Base-by-base conservation (phyloP, 2,113 vertebrate genomes). In the Riparia riparia region DNA sequence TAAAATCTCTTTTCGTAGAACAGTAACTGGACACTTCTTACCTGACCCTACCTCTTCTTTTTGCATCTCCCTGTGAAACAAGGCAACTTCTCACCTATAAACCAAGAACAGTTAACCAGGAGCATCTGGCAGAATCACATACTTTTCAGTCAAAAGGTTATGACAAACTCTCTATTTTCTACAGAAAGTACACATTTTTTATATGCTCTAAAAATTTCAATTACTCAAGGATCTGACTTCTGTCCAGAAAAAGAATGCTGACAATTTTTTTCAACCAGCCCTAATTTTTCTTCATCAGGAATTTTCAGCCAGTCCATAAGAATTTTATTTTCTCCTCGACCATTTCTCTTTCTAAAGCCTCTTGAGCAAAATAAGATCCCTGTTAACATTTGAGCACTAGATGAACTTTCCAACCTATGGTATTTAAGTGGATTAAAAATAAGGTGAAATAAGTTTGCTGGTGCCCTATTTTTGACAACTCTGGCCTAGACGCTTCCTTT, bases 341-440 rank as follows among this genome's bases (percentile, higher is more conserved):
- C 4, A 4, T 86, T 89, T 76, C 73, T 92, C 15, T 72, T 95
- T 81, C 78, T 73, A 8, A n/a, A 81, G 19, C 56, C 49, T 85
- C 68, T 84, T 82, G 50, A 85, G 58, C 74, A 96, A 93, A 94
- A 74, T 91, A 84, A 73, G 74, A 78, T 39, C 66, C 66, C 79
- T 64, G 42, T 86, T 80, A 82, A 82, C 31, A 49, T 74, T 54
- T 71, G 60, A 93, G 50, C 64, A 53, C 68, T 58, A 86, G 54
- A 58, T 89, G 80, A 97, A 95, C 88, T 91, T 96, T 89, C 74
- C 68, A 86, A 74, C 86, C 92, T 89, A 17, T 64, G 47, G 65
- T 82, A 82, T 82, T 91, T 94, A 84, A 45, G 51, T 82, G 89
- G 90, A 93, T 96, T 96, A 93, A 94, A 96, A 85, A 92, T 80